phyloP scores from a whole-genome alignment of 2,888 invertebrate genomes.

The Calliopum simillimum region DNA sequence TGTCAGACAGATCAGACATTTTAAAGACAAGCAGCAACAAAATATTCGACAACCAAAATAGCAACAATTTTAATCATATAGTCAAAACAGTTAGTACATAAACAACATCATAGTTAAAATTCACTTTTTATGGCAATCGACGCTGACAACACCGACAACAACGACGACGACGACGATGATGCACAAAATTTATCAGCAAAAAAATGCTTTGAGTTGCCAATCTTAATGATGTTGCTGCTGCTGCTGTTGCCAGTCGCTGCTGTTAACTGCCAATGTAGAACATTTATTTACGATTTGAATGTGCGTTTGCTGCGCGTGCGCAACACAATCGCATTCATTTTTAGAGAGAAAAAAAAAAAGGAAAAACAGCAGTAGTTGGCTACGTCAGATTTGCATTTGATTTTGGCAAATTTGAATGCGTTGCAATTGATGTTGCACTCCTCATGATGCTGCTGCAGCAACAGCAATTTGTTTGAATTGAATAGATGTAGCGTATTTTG shows the following conservation, averaged over 20 bases:
- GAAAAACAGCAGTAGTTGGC: background rate
- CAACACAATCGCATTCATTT: conserved; percentile 33
- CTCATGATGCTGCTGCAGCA: conserved; percentile 5
- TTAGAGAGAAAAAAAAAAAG: background rate
- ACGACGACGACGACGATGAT: background rate
- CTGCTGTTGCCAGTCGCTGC: conserved; percentile 3
- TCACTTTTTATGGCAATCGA: conserved; percentile 39
- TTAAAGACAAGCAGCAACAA: conserved; percentile 19
- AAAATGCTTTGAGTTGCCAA: background rate
- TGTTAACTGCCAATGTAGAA: conserved; percentile 57
- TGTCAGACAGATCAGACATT: no score
- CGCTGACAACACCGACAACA: background rate
- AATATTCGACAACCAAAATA: conserved; percentile 10
- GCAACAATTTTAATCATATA: background rate
- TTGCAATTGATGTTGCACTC: conserved; percentile 28
- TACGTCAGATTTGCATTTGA: conserved; percentile 45
- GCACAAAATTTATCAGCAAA: conserved; percentile 12
- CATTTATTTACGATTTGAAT: conserved; percentile 57
- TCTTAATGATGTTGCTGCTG: background rate
- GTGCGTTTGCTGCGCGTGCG: conserved; percentile 21
- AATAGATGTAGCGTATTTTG: conserved; percentile 32
- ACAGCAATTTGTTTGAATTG: conserved; percentile 39
- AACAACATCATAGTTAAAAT: conserved; percentile 39
- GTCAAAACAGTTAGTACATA: conserved; percentile 27
- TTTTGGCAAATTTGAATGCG: conserved; percentile 41